Evolutionary conservation across 2,113 vertebrate genomes (phyloP).

Genomic region (Phalacrocorax aristotelis): DNA sequence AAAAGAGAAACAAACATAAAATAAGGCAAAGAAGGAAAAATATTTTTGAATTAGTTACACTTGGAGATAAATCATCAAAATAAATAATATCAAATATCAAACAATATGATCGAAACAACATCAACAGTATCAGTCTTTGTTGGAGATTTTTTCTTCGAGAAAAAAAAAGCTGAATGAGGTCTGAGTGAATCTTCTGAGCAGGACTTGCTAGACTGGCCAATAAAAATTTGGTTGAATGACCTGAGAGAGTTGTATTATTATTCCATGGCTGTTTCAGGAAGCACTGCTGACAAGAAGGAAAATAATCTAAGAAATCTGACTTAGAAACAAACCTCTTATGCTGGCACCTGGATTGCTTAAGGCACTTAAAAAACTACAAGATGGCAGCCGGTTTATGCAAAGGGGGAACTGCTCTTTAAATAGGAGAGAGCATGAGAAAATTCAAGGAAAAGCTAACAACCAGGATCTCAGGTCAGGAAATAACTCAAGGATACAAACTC

Average conservation of each 20-base stretch:
- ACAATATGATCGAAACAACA: neutral
- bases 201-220: neutral
- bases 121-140: neutral
- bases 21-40: neutral
- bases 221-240: neutral
- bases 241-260: neutral
- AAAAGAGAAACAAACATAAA: neutral
- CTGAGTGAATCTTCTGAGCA: neutral
- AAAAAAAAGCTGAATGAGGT: neutral
- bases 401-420: neutral
- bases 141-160: neutral
- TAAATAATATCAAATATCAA: neutral
- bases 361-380: neutral
- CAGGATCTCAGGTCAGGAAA: neutral
- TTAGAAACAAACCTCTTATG: neutral
- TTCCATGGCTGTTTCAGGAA: neutral
- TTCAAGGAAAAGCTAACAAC: neutral
- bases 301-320: neutral
- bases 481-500: neutral
- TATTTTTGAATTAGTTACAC: neutral
- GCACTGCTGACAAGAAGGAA: neutral
- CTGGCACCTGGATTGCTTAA: conserved; percentile 15
- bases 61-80: neutral
- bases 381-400: neutral
- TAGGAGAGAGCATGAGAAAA: neutral